phyloP scores from a whole-genome alignment of 2,888 invertebrate genomes.

The Chaitophorus viminalis region DNA sequence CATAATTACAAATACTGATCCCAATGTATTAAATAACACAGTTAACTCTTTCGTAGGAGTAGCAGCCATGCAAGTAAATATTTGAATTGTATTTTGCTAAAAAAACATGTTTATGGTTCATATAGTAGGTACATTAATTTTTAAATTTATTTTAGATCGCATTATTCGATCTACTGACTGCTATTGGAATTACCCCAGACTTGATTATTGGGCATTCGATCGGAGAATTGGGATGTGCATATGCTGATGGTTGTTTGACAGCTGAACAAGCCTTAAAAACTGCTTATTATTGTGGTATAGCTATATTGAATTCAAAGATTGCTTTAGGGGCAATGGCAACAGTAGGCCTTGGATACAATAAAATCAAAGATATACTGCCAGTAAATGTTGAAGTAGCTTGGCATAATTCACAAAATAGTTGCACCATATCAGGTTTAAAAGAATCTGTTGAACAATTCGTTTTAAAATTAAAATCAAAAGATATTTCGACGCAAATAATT shows the following conservation, averaged over 20 bases:
- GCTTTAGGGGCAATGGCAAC: slow-evolving; percentile 89
- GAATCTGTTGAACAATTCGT: slow-evolving; percentile 77
- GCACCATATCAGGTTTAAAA: slow-evolving; percentile 89
- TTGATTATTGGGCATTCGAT: slow-evolving; percentile 89
- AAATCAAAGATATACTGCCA: slow-evolving; percentile 75
- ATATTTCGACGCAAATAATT: slow-evolving; percentile 84
- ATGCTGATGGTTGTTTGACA: slow-evolving; percentile 91
- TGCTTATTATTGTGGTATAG: slow-evolving; percentile 84
- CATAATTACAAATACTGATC: slow-evolving; percentile 73
- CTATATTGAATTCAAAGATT: slow-evolving; percentile 77
- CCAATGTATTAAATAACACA: slow-evolving; percentile 75
- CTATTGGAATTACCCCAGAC: slow-evolving; percentile 75
- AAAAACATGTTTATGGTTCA: not conserved
- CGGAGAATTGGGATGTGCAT: slow-evolving; percentile 94
- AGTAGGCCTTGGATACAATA: slow-evolving; percentile 74
- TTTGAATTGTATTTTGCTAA: not conserved
- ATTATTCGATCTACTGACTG: slow-evolving; percentile 73
- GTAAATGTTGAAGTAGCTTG: slow-evolving; percentile 85
- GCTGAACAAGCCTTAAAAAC: slow-evolving; percentile 86
- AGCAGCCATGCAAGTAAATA: slow-evolving; percentile 73
- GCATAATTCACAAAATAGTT: slow-evolving; percentile 83
- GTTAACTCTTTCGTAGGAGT: slow-evolving; percentile 80
- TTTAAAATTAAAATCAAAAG: slow-evolving; percentile 73
- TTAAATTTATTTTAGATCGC: slow-evolving; percentile 70
- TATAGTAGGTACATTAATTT: not conserved